Base-by-base conservation (phyloP, 2,888 invertebrate species). In the Troglohyphantes excavatus region DNA sequence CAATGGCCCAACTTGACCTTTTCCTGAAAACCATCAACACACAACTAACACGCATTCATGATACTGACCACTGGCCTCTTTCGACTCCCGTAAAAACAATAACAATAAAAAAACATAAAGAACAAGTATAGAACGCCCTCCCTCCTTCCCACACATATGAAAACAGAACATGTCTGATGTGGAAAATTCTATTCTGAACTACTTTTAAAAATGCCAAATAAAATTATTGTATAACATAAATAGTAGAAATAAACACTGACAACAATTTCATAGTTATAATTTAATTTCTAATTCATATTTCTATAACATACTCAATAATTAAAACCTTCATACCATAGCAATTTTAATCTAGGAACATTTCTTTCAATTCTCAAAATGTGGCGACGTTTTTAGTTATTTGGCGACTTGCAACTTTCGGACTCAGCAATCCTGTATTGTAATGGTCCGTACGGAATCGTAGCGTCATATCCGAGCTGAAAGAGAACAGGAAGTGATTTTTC, bases 401-500 rank as follows among this genome's bases (percentile, higher is more conserved):
- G 39, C 39, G 39, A 1, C 39, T 11, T 11, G 13, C 7, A 39
- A 7, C 39, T 13, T 11, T 39, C 39, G 1, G 3, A 39, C 7
- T 13, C 3, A 2, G 39, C 39, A 39, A 39, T 13, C 39, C 39
- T 39, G 61, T 53, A 39, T 23, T 82, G 82, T 88, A 88, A 88
- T 88, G 82, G 87, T 27, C 87, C 76, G 85, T 85, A 78, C 72
- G 78, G 86, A 63, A 78, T 79, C 75, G 75, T 88, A 63, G 27
- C 81, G 82, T 88, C 88, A 88, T 82, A 88, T 88, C 88, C 88
- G 88, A 82, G 21, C 19, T 68, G 33, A 6, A 23, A 23, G 72
- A 43, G 33, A 59, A 81, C 26, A 82, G 88, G 88, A 88, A 88
- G 82, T 76, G 59, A 70, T n/a, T n/a, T n/a, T n/a, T n/a, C n/a